phyloP scores from a whole-genome alignment of 1,140 invertebrate species.

The Drosophila gunungcola region DNA sequence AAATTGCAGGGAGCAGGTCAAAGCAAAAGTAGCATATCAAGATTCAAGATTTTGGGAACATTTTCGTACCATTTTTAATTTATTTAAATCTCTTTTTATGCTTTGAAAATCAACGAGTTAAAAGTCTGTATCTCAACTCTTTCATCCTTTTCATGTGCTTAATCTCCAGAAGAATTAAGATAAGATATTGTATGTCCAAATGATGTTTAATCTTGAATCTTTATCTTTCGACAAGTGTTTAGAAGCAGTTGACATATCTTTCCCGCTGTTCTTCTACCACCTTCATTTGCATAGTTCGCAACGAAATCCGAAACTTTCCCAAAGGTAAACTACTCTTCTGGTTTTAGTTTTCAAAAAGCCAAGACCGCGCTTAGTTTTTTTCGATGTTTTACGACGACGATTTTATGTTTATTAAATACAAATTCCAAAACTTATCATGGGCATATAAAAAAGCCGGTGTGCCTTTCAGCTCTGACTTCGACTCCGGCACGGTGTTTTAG shows the following conservation, averaged over 20 bases:
- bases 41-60: no score
- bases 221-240: conserved; percentile 29
- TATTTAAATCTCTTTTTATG: no score
- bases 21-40: conserved; percentile 3
- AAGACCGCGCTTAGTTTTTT: conserved; percentile 11
- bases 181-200: conserved; percentile 9
- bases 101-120: no score
- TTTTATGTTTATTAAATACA: conserved; percentile 50
- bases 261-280: conserved; percentile 9
- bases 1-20: background rate
- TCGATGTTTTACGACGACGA: conserved; percentile 29
- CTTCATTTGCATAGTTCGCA: conserved; percentile 30
- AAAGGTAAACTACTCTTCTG: conserved; percentile 9
- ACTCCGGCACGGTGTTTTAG: background rate
- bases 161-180: conserved; percentile 8
- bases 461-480: conserved; percentile 6
- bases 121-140: conserved; percentile 1
- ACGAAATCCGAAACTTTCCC: conserved; percentile 27
- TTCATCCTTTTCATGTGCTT: background rate
- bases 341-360: conserved; percentile 11
- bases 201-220: conserved; percentile 20
- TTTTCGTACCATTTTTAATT: no score
- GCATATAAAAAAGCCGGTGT: conserved; percentile 27
- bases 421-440: conserved; percentile 44
- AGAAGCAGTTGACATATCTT: conserved; percentile 20